Conservation (phyloP, 92 coral and sea anemone genomes). For the Umimayanthus chanpuru region DNA sequence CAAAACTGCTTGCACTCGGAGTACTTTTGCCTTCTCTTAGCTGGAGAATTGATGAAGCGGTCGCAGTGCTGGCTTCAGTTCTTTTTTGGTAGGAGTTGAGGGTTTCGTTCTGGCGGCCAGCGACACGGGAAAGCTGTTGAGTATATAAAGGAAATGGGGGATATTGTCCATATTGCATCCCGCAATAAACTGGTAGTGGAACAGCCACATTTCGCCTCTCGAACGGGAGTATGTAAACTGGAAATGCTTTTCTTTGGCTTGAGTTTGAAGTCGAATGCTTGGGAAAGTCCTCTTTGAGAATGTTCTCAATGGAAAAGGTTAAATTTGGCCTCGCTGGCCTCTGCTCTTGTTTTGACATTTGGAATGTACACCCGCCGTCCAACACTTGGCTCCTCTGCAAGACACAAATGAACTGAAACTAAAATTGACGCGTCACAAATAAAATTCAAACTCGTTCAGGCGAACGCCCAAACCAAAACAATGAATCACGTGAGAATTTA, state of each 20-base stretch:
- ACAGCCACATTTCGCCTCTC: conserved; percentile 35
- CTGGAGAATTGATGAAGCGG: background rate
- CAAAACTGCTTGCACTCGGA: conserved; percentile 4
- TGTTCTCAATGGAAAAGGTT: conserved; percentile 39
- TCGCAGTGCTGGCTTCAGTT: conserved; percentile 18
- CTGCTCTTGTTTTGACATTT: conserved; percentile 48
- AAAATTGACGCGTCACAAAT: conserved; percentile 33
- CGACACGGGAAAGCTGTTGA: conserved; percentile 36
- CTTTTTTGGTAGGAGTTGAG: conserved; percentile 14
- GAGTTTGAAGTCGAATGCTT: conserved; percentile 1
- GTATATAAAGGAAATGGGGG: conserved; percentile 24
- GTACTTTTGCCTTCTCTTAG: conserved; percentile 21
- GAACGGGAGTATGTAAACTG: conserved; percentile 25
- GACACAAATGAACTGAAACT: conserved; percentile 40
- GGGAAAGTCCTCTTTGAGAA: conserved; percentile 36
- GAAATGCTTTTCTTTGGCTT: conserved; percentile 31
- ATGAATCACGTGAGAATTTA: conserved; percentile 49
- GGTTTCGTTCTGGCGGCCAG: conserved; percentile 29
- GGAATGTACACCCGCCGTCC: conserved; percentile 23
- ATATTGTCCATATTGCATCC: conserved; percentile 35
- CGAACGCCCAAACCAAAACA: conserved; percentile 42
- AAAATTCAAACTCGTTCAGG: conserved; percentile 36
- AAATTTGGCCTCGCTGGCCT: conserved; percentile 38
- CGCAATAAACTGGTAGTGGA: conserved; percentile 36
- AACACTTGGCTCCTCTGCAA: conserved; percentile 29